A percentile compares a stretch with the other conserved stretches of the same genome.
Conservation (phyloP, 2,797 vertebrate genomes). For the Coilia nasus region DNA sequence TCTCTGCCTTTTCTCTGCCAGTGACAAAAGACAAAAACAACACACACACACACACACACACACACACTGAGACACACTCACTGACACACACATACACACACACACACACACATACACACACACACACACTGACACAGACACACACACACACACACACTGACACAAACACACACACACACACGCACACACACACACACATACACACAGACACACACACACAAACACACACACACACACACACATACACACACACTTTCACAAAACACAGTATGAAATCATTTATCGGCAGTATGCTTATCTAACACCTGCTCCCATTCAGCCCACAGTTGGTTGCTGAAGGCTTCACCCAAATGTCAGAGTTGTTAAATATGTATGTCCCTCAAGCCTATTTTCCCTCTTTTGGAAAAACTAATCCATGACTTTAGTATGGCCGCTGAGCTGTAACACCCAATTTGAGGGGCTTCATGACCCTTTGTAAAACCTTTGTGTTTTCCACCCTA, state of each 20-base stretch:
- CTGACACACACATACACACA: background rate
- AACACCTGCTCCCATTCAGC: background rate
- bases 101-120: background rate
- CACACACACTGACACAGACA: too few species aligned
- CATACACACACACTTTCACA: background rate
- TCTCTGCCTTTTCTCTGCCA: background rate
- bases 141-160: background rate
- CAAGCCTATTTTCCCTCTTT: background rate
- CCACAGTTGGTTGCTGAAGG: background rate
- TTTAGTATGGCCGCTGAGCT: background rate
- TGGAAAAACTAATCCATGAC: background rate
- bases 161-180: too few species aligned
- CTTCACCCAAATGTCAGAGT: background rate
- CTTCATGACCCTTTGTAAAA: background rate
- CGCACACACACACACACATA: too few species aligned
- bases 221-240: too few species aligned
- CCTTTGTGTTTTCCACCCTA: background rate
- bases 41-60: background rate
- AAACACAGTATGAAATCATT: background rate
- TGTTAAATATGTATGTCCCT: constrained; percentile 2
- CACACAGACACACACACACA: too few species aligned
- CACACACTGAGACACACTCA: too few species aligned
- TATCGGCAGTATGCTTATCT: background rate
- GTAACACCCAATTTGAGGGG: background rate
- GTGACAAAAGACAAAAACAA: background rate